A percentile compares a stretch with the other conserved stretches of the same genome.
Conservation (phyloP, 2,888 invertebrate genomes). For the Lycaena phlaeas region DNA sequence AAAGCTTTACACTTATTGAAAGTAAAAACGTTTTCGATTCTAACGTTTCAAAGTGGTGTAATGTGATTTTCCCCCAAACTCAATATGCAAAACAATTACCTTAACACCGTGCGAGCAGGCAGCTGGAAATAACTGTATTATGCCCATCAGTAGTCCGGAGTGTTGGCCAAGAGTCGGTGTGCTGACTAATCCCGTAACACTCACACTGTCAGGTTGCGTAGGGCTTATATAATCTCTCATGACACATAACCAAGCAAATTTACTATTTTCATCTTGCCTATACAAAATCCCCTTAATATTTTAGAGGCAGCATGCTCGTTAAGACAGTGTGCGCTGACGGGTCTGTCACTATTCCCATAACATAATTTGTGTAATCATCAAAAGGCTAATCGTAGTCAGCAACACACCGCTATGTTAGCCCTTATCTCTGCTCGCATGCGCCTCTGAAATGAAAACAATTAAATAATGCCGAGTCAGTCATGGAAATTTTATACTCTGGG, state of each 20-base stretch:
- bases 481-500: conserved; percentile 54
- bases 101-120: conserved; percentile 30
- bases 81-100: conserved; percentile 43
- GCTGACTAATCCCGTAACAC: conserved; percentile 35
- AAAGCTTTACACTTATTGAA: no score
- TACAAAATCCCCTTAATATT: conserved; percentile 14
- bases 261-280: conserved; percentile 18
- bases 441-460: conserved; percentile 71
- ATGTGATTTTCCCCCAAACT: conserved; percentile 26
- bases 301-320: conserved; percentile 68
- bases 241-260: conserved; percentile 68
- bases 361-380: conserved; percentile 18
- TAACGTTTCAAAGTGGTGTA: no score
- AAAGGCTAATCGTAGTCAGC: conserved; percentile 46
- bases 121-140: conserved; percentile 70
- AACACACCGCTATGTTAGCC: conserved; percentile 67
- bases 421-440: conserved; percentile 69
- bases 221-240: conserved; percentile 62
- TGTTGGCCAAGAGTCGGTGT: conserved; percentile 67
- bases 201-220: conserved; percentile 66
- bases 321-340: conserved; percentile 68
- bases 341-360: conserved; percentile 17
- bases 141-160: conserved; percentile 68
- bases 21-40: no score
- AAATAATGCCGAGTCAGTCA: conserved; percentile 71